These are phyloP conservation scores for Eugnorisma glareosa DNA, from an alignment of 2,888 invertebrate species.

Conservation along the genomic window DNA sequence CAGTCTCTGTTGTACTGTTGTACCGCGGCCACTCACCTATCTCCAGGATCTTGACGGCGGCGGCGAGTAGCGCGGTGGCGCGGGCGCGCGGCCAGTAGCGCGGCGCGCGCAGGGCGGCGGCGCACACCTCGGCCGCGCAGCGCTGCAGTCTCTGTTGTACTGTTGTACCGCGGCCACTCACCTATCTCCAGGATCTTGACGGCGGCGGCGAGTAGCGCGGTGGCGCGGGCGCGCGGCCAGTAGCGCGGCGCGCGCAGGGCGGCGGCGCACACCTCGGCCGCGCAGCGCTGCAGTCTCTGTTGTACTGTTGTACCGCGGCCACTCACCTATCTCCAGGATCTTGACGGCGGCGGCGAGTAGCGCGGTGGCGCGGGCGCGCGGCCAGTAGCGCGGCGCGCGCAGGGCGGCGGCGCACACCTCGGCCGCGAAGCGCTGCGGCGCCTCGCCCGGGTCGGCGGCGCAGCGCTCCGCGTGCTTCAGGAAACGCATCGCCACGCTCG, in stretches of 20 bases:
- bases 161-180: neutral
- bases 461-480: constrained; percentile 92
- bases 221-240: constrained; percentile 93
- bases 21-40: constrained; percentile 70
- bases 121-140: constrained; percentile 94
- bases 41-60: constrained; percentile 92
- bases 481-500: constrained; percentile 91
- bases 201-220: constrained; percentile 91
- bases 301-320: neutral
- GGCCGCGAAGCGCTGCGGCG: constrained; percentile 95
- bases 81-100: constrained; percentile 95
- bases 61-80: constrained; percentile 91
- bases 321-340: constrained; percentile 88
- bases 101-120: constrained; percentile 95
- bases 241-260: constrained; percentile 95
- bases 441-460: constrained; percentile 93
- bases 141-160: constrained; percentile 91
- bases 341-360: constrained; percentile 92
- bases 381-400: constrained; percentile 96
- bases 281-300: constrained; percentile 96
- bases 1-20: too few relatives aligned
- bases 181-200: constrained; percentile 91
- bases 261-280: constrained; percentile 94
- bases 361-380: constrained; percentile 90
- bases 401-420: constrained; percentile 94